These are phyloP conservation scores for Ormyrus nitidulus DNA, from an alignment of 2,888 invertebrate genomes.

Conservation along the genomic window DNA sequence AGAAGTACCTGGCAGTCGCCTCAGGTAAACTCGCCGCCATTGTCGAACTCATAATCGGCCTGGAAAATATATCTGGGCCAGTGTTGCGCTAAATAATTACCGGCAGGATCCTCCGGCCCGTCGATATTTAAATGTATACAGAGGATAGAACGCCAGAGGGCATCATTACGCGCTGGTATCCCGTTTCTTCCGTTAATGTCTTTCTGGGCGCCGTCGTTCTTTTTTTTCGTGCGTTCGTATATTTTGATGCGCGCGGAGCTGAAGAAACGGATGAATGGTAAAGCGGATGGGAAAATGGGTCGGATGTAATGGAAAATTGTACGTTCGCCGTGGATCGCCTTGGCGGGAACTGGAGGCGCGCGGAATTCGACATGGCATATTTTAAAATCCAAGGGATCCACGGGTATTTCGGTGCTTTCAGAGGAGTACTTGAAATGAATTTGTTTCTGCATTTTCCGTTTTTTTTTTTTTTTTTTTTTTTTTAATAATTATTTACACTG, in stretches of 20 bases:
- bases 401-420: too few species aligned
- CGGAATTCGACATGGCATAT: too few species aligned
- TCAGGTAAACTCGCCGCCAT: too few species aligned
- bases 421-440: too few species aligned
- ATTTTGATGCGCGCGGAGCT: neutral
- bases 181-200: too few species aligned
- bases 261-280: neutral
- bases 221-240: neutral
- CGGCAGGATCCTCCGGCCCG: neutral
- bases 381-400: too few species aligned
- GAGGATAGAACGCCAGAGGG: conserved; percentile 62
- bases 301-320: neutral
- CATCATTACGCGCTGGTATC: conserved; percentile 65
- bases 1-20: neutral
- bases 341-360: too few species aligned
- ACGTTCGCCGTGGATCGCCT: too few species aligned
- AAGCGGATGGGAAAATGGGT: neutral
- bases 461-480: too few species aligned
- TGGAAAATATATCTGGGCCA: neutral
- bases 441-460: too few species aligned
- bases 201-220: neutral
- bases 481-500: too few species aligned
- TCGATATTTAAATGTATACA: conserved; percentile 14
- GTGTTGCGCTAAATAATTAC: conserved; percentile 11
- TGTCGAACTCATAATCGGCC: neutral